Evolutionary conservation across 2,113 vertebrate species (phyloP).

Genomic region (Chroicocephalus ridibundus): DNA sequence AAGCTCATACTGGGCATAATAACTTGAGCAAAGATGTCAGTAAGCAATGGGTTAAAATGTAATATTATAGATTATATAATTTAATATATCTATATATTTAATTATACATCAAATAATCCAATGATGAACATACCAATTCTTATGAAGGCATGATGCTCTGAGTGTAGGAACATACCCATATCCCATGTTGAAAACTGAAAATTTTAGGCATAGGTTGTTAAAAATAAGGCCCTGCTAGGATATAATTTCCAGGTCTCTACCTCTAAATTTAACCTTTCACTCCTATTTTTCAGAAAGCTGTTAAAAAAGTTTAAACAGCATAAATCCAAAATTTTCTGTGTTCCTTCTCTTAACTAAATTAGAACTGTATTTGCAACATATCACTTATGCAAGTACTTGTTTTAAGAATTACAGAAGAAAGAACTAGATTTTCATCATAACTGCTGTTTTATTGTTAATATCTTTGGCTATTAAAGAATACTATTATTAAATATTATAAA

Average conservation of each 20-base stretch:
- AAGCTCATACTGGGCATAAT: background rate
- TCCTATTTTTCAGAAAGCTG: background rate
- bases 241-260: background rate
- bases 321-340: background rate
- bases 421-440: background rate
- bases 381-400: background rate
- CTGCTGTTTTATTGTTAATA: background rate
- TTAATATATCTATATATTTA: background rate
- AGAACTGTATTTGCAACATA: background rate
- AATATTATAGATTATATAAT: background rate
- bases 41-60: background rate
- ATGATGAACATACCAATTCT: background rate
- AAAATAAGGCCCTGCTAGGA: background rate
- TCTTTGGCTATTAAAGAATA: background rate
- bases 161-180: background rate
- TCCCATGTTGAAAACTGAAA: background rate
- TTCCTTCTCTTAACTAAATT: background rate
- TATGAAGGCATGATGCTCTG: background rate
- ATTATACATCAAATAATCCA: background rate
- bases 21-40: background rate
- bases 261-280: background rate
- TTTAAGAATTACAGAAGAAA: background rate
- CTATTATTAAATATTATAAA: background rate
- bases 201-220: background rate
- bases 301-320: background rate